Percentiles rank a stretch among this genome's conserved stretches.
Evolutionary conservation across 2,113 vertebrate genomes (phyloP).

Genomic region (Pedionomus torquatus): DNA sequence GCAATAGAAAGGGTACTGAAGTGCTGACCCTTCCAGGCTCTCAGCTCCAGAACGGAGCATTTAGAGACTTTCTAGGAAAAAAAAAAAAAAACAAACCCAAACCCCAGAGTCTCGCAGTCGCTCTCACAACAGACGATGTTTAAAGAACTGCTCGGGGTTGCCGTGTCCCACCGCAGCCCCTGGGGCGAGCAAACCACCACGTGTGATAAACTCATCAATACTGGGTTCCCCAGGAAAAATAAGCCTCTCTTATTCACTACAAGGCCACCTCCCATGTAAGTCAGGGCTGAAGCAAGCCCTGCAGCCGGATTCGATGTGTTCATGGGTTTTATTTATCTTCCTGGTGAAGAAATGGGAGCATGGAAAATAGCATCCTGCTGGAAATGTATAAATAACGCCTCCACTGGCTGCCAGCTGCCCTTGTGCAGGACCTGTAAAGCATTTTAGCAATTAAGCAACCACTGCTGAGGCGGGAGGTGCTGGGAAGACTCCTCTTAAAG

Average conservation of each 20-base stretch:
- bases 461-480: neutral
- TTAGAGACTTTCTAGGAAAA: neutral
- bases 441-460: neutral
- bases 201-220: neutral
- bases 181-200: neutral
- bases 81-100: neutral
- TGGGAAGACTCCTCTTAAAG: neutral
- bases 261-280: neutral
- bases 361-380: neutral
- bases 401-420: neutral
- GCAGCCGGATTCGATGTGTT: neutral
- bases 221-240: neutral
- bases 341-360: fast-evolving
- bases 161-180: fast-evolving
- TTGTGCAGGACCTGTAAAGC: neutral
- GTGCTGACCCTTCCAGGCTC: neutral
- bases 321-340: neutral
- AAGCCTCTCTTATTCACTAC: neutral
- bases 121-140: neutral
- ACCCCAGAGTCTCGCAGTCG: neutral
- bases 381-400: neutral
- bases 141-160: neutral
- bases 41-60: neutral
- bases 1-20: neutral
- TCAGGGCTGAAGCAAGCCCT: neutral